Evolutionary conservation across 2,888 invertebrate species (phyloP).

Genomic region (Lissonota sp.): DNA sequence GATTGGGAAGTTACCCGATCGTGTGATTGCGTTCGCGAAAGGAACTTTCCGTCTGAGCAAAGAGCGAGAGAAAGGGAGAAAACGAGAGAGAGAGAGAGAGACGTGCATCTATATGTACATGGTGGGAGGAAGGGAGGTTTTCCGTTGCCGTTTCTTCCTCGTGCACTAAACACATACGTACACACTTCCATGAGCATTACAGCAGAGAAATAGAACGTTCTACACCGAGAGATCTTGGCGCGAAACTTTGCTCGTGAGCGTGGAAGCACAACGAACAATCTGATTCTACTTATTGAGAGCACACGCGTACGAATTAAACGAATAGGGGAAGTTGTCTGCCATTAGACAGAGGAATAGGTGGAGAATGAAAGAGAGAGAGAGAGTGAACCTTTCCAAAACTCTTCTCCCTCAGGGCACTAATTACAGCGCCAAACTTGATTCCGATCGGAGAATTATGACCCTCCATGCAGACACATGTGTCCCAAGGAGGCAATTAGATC

Average conservation of each 20-base stretch:
- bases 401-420: constrained; percentile 36
- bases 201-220: constrained; percentile 3
- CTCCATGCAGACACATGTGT: constrained; percentile 11
- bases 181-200: constrained; percentile 46
- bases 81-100: constrained; percentile 17
- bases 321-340: constrained; percentile 23
- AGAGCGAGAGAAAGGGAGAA: constrained; percentile 37
- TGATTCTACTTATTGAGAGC: constrained; percentile 64
- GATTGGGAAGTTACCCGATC: constrained; percentile 80
- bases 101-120: background rate
- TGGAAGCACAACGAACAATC: constrained; percentile 60
- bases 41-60: constrained; percentile 54
- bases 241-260: constrained; percentile 60
- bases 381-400: constrained; percentile 28
- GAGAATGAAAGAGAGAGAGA: background rate
- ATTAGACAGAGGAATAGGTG: background rate
- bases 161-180: constrained; percentile 30
- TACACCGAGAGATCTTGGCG: constrained; percentile 43
- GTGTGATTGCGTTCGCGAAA: constrained; percentile 77
- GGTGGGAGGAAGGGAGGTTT: constrained; percentile 35
- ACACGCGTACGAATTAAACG: constrained; percentile 55
- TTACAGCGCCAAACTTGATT: constrained; percentile 31
- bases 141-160: constrained; percentile 54
- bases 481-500: background rate
- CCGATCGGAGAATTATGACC: constrained; percentile 35